Evolutionary conservation across 2,888 invertebrate species (phyloP), one percentile per base, ranked within the genome.

Genomic region (Euphydryas editha): DNA sequence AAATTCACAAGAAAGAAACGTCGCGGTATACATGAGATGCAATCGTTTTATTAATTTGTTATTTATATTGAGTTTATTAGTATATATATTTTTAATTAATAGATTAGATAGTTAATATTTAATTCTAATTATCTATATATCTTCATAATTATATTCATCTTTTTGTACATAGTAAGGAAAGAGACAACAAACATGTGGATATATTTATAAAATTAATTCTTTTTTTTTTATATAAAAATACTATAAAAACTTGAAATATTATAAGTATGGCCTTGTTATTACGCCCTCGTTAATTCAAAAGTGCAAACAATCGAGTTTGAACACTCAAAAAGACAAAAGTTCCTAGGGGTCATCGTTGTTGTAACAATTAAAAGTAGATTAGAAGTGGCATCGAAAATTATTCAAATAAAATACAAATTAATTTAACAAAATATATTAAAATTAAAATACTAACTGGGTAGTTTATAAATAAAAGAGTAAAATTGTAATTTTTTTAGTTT

Each of bases 281-380:
- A 71, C 70, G 59, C 73, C 73, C 75, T 71, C 64, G 73, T 71
- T 72, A 70, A 72, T 73, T 72, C 69, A 70, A 70, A 73, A 75
- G 72, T 72, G 76, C 74, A 73, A 76, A 77, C 77, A 78, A 77
- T 76, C 73, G 70, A 70, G 66, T 61, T 68, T 62, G 65, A 69
- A 65, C 75, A 72, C 75, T 78, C 73, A 74, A 77, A 76, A 78
- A 78, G 77, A 77, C 77, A 78, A 76, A 76, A 76, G 54, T 54
- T 54, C 72, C 73, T 69, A 69, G 65, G 72, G 72, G 66, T 62
- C 62, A 61, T 71, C 49, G 7, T 8, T 42, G 24, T 18, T 49
- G 20, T 18, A 21, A 20, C 39, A 59, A 21, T 6, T 0, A 36
- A 1, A 68, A 4, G 15, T 15, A 15, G 15, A 15, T 24, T 70